Conservation (phyloP, 2,113 vertebrate genomes). For the Brachionichthys hirsutus region DNA sequence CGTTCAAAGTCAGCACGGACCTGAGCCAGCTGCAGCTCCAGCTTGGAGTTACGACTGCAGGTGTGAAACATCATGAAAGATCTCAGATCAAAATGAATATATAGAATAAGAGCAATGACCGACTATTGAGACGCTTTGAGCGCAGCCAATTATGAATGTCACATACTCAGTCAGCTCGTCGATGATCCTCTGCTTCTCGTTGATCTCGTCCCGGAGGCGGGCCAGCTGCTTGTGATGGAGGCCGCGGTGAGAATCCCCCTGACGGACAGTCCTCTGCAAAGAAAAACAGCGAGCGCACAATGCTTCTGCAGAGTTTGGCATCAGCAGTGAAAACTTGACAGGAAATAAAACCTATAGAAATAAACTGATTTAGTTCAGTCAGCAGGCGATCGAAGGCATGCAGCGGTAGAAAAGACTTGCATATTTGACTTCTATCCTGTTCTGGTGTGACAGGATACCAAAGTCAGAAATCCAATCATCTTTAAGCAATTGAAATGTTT, state of each 20-base stretch:
- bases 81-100: background rate
- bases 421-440: too few relatives aligned
- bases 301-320: background rate
- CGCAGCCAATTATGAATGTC: background rate
- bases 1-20: constrained; percentile 84
- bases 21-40: constrained; percentile 87
- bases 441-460: too few relatives aligned
- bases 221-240: constrained; percentile 87
- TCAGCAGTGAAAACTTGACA: background rate
- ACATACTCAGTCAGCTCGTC: constrained; percentile 89
- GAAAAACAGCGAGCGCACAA: background rate
- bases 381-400: too few relatives aligned
- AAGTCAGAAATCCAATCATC: too few relatives aligned
- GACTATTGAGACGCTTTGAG: background rate
- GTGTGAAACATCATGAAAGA: background rate
- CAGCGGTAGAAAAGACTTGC: too few relatives aligned
- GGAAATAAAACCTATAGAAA: too few relatives aligned
- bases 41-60: constrained; percentile 85
- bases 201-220: constrained; percentile 89
- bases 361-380: too few relatives aligned
- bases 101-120: background rate
- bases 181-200: constrained; percentile 90
- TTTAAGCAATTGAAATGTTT: too few relatives aligned
- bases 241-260: constrained; percentile 82
- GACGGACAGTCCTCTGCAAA: constrained; percentile 77